These are phyloP conservation scores for Metopia argyrocephala DNA, from an alignment of 2,888 invertebrate genomes.

Conservation along the genomic window DNA sequence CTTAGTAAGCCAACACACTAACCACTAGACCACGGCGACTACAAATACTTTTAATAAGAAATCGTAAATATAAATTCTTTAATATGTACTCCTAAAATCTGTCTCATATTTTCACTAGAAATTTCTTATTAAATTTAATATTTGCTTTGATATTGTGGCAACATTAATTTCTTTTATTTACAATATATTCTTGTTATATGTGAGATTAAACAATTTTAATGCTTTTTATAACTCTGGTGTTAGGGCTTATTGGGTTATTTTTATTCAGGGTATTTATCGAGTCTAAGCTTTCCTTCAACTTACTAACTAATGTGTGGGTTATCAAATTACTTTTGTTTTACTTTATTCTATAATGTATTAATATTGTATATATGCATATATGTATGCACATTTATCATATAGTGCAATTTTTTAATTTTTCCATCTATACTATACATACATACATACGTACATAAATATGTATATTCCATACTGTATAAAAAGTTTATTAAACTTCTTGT, in stretches of 20 bases:
- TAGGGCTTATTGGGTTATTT: neutral
- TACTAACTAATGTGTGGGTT: slow-evolving; percentile 41
- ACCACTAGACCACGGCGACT: no score
- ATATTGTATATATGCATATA: no score
- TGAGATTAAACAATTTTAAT: neutral
- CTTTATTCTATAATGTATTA: no score
- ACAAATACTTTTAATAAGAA: no score
- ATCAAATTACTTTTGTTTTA: slow-evolving; percentile 57
- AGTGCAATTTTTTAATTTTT: neutral
- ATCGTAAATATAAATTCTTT: no score
- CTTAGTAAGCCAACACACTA: no score
- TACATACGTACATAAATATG: neutral
- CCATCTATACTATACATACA: neutral
- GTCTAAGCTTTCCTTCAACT: neutral
- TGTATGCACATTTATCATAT: neutral
- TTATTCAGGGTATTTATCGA: neutral
- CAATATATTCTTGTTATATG: no score
- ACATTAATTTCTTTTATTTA: no score
- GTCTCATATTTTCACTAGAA: no score
- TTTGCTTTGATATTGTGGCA: no score
- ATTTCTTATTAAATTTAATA: no score
- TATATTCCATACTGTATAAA: slow-evolving; percentile 14
- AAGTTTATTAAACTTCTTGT: slow-evolving; percentile 61
- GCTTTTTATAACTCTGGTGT: neutral
- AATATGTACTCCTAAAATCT: no score